These are phyloP conservation scores for Drosophila aff. DNA, from an alignment of 1,140 invertebrate species.

Conservation along the genomic window DNA sequence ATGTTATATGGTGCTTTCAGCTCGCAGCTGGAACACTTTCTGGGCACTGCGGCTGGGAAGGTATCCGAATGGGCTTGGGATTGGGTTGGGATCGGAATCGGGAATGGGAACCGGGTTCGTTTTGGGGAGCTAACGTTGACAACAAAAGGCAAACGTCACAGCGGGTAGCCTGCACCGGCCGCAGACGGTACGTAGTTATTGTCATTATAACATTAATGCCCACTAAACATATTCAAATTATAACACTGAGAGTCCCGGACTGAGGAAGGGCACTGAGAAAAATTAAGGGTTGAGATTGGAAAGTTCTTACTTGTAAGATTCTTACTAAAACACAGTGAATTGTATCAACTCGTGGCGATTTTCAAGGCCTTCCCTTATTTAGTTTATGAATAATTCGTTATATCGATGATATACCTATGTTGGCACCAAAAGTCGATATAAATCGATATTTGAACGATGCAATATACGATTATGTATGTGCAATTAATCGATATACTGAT, in stretches of 20 bases:
- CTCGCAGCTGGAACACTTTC: slow-evolving; percentile 66
- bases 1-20: slow-evolving; percentile 59
- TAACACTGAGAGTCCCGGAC: slow-evolving; percentile 61
- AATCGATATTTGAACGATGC: not conserved
- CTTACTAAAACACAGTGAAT: not conserved
- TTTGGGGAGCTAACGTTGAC: slow-evolving; percentile 69
- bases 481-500: too few species aligned
- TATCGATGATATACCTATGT: not conserved
- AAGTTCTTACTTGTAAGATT: too few species aligned
- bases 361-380: not conserved
- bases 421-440: not conserved
- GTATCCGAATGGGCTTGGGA: slow-evolving; percentile 40
- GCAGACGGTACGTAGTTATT: slow-evolving; percentile 78
- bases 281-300: fast-evolving
- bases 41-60: slow-evolving; percentile 12
- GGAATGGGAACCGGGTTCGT: slow-evolving; percentile 9
- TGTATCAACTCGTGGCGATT: too few species aligned
- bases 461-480: too few species aligned
- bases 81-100: not conserved
- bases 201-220: slow-evolving; percentile 84
- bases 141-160: slow-evolving; percentile 81
- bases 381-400: not conserved
- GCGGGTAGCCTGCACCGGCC: slow-evolving; percentile 70
- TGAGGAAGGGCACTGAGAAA: slow-evolving; percentile 2
- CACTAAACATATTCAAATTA: slow-evolving; percentile 84